Conservation (phyloP, 1,140 invertebrate genomes). For the Magallana angulata region DNA sequence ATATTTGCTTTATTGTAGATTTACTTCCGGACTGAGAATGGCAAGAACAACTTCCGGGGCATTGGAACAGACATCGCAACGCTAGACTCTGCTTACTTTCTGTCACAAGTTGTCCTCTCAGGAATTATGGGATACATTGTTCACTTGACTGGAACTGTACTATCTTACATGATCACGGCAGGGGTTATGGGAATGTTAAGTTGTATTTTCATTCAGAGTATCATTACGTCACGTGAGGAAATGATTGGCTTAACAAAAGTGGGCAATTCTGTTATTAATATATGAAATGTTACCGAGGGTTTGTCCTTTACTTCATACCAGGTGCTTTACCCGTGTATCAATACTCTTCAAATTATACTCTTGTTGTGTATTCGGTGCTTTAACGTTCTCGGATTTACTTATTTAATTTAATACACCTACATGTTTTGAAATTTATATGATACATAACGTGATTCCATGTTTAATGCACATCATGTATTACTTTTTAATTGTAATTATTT, state of each 20-base stretch:
- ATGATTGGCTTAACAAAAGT: neutral
- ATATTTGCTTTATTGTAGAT: neutral
- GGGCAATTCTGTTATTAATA: neutral
- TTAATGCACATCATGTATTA: too few species aligned
- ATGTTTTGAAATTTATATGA: too few species aligned
- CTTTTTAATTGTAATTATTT: too few species aligned
- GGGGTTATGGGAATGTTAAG: constrained; percentile 74
- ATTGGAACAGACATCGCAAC: constrained; percentile 80
- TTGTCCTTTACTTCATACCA: neutral
- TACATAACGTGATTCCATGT: too few species aligned
- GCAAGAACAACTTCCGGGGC: constrained; percentile 61
- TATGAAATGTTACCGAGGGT: neutral
- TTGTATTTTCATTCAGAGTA: constrained; percentile 70
- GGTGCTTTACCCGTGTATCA: too few species aligned
- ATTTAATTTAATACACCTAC: too few species aligned
- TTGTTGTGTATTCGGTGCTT: neutral
- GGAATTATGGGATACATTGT: constrained; percentile 80
- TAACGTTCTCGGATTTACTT: too few species aligned
- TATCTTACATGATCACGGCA: constrained; percentile 79
- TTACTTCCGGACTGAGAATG: neutral
- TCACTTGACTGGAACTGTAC: constrained; percentile 77
- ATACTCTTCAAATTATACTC: too few species aligned
- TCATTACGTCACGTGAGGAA: constrained; percentile 56
- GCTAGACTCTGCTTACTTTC: constrained; percentile 80
- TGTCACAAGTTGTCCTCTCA: constrained; percentile 80